phyloP scores from a whole-genome alignment of 2,888 invertebrate species.

The Andrena trimmerana region DNA sequence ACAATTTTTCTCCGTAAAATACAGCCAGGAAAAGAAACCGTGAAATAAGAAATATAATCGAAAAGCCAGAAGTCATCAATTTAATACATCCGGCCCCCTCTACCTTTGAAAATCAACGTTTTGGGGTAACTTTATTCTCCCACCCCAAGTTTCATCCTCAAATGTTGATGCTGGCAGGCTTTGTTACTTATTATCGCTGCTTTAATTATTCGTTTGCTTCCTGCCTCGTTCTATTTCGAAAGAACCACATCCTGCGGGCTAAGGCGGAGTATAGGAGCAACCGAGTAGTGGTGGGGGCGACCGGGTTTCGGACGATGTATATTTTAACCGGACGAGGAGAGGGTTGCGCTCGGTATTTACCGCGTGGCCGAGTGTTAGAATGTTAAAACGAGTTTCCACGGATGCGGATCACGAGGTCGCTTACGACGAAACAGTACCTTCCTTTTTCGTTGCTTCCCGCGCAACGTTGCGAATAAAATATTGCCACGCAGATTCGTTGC shows the following conservation, averaged over 20 bases:
- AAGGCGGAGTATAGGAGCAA: background rate
- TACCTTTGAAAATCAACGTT: background rate
- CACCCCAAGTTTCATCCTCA: background rate
- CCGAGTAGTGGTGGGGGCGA: background rate
- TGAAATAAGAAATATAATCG: background rate
- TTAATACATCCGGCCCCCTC: too few relatives aligned
- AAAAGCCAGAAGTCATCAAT: background rate
- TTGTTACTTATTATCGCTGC: conserved; percentile 46
- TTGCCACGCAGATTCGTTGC: background rate
- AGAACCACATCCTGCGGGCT: conserved; percentile 37
- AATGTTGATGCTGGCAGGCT: background rate
- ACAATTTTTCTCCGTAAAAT: background rate
- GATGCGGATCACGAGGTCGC: conserved; percentile 48
- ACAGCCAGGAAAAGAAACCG: background rate
- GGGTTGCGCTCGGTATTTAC: conserved; percentile 38
- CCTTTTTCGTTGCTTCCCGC: background rate
- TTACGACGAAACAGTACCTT: background rate
- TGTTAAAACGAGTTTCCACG: conserved; percentile 29
- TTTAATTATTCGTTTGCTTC: conserved; percentile 35
- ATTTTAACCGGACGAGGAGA: conserved; percentile 40
- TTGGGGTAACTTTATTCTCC: background rate
- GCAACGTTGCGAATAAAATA: conserved; percentile 11
- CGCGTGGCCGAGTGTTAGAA: conserved; percentile 23
- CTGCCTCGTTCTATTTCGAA: conserved; percentile 25
- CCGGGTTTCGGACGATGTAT: conserved; percentile 37